Conservation (phyloP, 2,113 vertebrate species). For the Thryonomys swinderianus region DNA sequence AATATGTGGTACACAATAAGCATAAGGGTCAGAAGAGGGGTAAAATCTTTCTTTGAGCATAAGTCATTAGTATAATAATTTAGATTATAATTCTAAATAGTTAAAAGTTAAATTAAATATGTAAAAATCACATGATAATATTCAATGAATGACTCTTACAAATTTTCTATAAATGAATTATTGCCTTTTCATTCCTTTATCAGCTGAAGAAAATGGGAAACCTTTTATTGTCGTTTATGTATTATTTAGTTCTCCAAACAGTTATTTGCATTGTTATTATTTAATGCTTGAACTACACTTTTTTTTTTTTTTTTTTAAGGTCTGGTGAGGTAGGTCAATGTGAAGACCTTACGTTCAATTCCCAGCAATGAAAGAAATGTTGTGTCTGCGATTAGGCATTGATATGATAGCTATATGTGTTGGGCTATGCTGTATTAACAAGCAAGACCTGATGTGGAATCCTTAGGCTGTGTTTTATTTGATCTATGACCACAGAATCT, state of each 20-base stretch:
- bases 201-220: slow-evolving; percentile 17
- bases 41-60: slow-evolving; percentile 44
- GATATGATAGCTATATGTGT: slow-evolving; percentile 1
- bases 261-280: slow-evolving; percentile 50
- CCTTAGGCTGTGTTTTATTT: slow-evolving; percentile 18
- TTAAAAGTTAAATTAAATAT: slow-evolving; percentile 36
- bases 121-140: slow-evolving; percentile 51
- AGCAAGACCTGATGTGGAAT: background rate
- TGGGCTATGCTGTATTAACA: slow-evolving; percentile 14
- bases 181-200: slow-evolving; percentile 34
- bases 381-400: background rate
- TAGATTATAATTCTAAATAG: slow-evolving; percentile 47
- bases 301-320: background rate
- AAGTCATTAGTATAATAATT: slow-evolving; percentile 36
- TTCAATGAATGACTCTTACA: slow-evolving; percentile 54
- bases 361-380: too few relatives aligned
- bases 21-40: background rate
- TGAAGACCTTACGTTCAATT: too few relatives aligned
- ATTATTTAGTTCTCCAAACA: slow-evolving; percentile 62
- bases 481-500: background rate
- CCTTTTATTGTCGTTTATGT: slow-evolving; percentile 53
- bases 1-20: background rate
- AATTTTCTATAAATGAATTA: slow-evolving; percentile 32
- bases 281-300: slow-evolving; percentile 51
- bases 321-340: too few relatives aligned